Evolutionary conservation across 1,140 invertebrate genomes (phyloP).

Genomic region (Oreohelix idahoensis): DNA sequence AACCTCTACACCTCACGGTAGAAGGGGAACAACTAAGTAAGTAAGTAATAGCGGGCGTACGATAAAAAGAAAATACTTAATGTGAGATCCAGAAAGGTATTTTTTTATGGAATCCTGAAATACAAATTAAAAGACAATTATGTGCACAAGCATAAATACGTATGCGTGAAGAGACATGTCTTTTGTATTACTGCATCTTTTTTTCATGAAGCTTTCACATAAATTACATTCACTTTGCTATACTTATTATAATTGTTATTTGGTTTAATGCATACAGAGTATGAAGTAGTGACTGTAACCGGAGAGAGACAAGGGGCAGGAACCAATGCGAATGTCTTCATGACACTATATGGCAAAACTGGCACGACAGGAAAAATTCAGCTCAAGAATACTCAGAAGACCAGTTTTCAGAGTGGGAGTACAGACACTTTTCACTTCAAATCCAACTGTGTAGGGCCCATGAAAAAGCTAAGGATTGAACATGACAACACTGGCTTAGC

Average conservation of each 20-base stretch:
- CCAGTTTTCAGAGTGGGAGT: conserved; percentile 61
- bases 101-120: too few species aligned
- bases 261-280: conserved; percentile 54
- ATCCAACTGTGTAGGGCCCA: conserved; percentile 70
- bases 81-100: too few species aligned
- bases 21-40: too few species aligned
- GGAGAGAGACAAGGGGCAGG: conserved; percentile 66
- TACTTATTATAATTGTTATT: neutral
- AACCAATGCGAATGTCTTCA: conserved; percentile 71
- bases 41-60: too few species aligned
- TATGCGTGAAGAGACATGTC: too few species aligned
- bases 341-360: conserved; percentile 70
- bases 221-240: too few species aligned
- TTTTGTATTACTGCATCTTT: too few species aligned
- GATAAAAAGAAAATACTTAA: too few species aligned
- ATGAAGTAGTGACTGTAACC: conserved; percentile 70
- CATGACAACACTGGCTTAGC: conserved; percentile 73
- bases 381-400: conserved; percentile 60
- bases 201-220: too few species aligned
- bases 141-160: too few species aligned
- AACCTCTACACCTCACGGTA: too few species aligned
- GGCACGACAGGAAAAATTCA: conserved; percentile 68
- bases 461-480: conserved; percentile 71
- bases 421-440: conserved; percentile 68
- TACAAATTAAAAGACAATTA: too few species aligned